Conservation (phyloP, 2,797 vertebrate species). For the Hylomyscus alleni region DNA sequence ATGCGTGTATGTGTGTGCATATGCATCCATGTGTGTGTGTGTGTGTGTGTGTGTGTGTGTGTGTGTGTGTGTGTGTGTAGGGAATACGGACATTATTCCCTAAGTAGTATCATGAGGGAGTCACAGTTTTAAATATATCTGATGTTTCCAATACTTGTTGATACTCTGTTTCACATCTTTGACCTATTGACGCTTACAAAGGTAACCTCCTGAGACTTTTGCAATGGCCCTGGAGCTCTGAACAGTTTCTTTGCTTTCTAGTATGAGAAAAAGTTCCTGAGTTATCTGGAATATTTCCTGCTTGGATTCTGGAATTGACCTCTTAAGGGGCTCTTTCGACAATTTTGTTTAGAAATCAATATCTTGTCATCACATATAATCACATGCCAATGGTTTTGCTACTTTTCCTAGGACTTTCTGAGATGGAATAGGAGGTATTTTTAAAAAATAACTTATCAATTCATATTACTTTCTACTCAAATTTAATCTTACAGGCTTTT, state of each 20-base stretch:
- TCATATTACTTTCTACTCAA: not conserved
- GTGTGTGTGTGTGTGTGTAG: not conserved
- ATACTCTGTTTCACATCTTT: not conserved
- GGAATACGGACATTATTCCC: not conserved
- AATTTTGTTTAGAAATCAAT: conserved; percentile 36
- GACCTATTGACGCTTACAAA: not conserved
- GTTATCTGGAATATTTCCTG: not conserved
- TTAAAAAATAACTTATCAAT: not conserved
- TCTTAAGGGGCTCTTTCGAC: not conserved
- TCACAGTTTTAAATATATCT: conserved; percentile 28
- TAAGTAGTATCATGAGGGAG: not conserved
- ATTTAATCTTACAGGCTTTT: not conserved
- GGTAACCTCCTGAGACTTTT: not conserved
- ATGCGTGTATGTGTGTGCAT: not conserved
- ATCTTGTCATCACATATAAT: not conserved
- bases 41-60: not conserved
- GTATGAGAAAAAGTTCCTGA: not conserved
- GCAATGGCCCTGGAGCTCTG: not conserved
- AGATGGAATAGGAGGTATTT: not conserved
- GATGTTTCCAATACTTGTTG: not conserved
- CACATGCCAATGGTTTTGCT: not conserved
- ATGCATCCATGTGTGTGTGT: not conserved
- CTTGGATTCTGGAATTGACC: not conserved
- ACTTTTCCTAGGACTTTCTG: conserved; percentile 10
- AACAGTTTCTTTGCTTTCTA: not conserved